Evolutionary conservation across 1,140 invertebrate species (phyloP).

Genomic region (Coenobita brevimanus): DNA sequence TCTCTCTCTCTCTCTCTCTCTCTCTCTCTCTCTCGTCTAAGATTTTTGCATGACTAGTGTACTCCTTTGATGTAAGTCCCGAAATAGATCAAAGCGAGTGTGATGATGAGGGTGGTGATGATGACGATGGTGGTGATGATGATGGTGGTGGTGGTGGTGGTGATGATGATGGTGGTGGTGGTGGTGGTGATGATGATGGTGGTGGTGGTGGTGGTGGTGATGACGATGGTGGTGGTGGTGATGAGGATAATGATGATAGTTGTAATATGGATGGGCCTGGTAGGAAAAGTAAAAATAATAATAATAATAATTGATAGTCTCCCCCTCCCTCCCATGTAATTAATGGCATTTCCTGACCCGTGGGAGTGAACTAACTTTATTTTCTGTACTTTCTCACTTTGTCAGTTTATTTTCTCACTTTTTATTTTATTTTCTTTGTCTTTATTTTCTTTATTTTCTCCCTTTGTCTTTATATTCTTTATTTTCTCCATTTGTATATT

Average conservation of each 20-base stretch:
- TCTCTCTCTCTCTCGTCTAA: too few relatives aligned
- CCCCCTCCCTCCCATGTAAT: neutral
- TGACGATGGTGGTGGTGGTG: slow-evolving; percentile 1
- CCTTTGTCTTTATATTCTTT: too few relatives aligned
- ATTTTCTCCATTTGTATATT: too few relatives aligned
- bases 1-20: too few relatives aligned
- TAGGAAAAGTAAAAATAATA: neutral
- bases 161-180: neutral
- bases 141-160: neutral
- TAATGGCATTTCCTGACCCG: neutral
- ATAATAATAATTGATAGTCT: neutral
- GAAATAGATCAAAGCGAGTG: neutral
- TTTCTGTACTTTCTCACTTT: too few relatives aligned
- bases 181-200: slow-evolving; percentile 13
- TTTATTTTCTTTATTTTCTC: too few relatives aligned
- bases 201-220: neutral
- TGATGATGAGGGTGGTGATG: too few relatives aligned
- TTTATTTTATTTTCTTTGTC: too few relatives aligned
- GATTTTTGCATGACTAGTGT: too few relatives aligned
- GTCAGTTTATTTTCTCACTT: too few relatives aligned
- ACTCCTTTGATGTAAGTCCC: neutral
- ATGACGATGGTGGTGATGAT: slow-evolving; percentile 19
- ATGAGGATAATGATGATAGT: neutral
- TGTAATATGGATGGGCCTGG: neutral
- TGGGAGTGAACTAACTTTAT: too few relatives aligned